Evolutionary conservation across 2,888 invertebrate genomes (phyloP).

Genomic region (Cyaniris semiargus): DNA sequence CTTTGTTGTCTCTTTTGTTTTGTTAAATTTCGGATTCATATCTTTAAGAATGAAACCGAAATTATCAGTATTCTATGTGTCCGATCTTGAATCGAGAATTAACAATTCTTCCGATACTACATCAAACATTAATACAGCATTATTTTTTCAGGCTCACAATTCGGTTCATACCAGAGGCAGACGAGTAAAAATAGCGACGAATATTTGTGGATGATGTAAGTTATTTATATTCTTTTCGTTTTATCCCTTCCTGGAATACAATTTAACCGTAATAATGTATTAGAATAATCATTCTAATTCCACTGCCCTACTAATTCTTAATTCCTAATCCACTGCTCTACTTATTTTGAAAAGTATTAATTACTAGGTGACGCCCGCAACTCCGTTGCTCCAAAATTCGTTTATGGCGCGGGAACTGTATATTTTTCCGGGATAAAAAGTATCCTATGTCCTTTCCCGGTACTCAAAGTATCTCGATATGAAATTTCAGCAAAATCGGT

Average conservation of each 20-base stretch:
- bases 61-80: too few relatives aligned
- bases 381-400: too few relatives aligned
- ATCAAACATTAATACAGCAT: not conserved
- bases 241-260: not conserved
- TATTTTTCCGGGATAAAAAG: too few relatives aligned
- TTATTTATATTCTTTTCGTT: slow-evolving; percentile 35
- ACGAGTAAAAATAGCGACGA: slow-evolving; percentile 68
- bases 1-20: not conserved
- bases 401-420: too few relatives aligned
- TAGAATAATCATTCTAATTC: not conserved
- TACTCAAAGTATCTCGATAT: too few relatives aligned
- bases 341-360: not conserved
- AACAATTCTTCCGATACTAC: not conserved
- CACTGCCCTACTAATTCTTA: not conserved
- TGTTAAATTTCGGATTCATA: not conserved
- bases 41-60: not conserved
- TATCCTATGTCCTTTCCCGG: too few relatives aligned
- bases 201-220: slow-evolving; percentile 77
- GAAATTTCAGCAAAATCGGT: too few relatives aligned
- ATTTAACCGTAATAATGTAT: not conserved
- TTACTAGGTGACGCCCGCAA: too few relatives aligned
- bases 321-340: not conserved
- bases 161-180: slow-evolving; percentile 55
- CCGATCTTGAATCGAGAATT: too few relatives aligned
- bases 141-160: slow-evolving; percentile 56